Evolutionary conservation across 2,888 invertebrate genomes (phyloP).

Genomic region (Sepioteuthis lessoniana): DNA sequence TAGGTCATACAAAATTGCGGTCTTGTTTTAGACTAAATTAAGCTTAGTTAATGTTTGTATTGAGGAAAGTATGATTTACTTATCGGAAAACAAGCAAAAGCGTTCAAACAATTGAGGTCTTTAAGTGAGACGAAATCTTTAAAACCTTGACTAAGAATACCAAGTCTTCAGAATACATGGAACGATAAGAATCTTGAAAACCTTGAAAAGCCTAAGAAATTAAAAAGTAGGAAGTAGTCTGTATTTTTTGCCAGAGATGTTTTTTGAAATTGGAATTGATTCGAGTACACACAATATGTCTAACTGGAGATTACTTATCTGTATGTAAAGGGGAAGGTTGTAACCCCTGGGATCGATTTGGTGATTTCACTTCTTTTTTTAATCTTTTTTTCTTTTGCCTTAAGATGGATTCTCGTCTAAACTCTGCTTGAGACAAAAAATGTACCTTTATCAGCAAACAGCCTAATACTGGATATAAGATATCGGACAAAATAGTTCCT

Average conservation of each 20-base stretch:
- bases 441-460: not conserved
- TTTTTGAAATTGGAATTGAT: not conserved
- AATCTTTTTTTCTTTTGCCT: not conserved
- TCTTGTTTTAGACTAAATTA: not conserved
- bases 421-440: not conserved
- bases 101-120: not conserved
- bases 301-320: not conserved
- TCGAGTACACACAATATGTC: not conserved
- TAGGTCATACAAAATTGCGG: not conserved
- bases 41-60: not conserved
- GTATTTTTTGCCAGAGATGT: not conserved
- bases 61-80: not conserved
- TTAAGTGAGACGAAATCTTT: not conserved
- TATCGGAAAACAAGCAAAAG: not conserved
- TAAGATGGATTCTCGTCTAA: not conserved
- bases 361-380: not conserved
- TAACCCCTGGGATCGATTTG: not conserved
- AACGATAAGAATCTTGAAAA: not conserved
- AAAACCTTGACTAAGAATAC: not conserved
- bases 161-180: not conserved
- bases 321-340: not conserved
- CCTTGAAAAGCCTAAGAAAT: not conserved
- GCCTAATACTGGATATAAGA: not conserved
- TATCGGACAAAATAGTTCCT: not conserved
- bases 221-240: not conserved